These are phyloP conservation scores for Catostylus mosaicus DNA, from an alignment of 30 jellyfish, hydroid and myxozoan species.

Conservation along the genomic window DNA sequence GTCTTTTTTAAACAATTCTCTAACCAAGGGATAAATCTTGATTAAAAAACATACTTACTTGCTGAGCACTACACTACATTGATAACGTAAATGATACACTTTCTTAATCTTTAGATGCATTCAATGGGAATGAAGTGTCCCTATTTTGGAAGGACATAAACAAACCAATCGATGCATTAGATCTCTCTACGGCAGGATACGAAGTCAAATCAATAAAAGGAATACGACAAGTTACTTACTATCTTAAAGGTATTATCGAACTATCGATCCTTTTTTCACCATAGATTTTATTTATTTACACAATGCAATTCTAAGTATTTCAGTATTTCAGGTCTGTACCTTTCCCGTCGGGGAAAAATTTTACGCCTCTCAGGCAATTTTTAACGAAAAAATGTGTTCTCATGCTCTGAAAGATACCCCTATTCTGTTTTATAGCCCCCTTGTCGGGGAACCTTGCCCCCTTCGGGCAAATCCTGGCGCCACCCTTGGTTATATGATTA, in stretches of 20 bases:
- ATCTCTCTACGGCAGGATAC: constrained; percentile 39
- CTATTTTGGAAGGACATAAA: constrained; percentile 29
- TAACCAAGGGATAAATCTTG: neutral
- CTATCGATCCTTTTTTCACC: neutral
- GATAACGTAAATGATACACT: neutral
- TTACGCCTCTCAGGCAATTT: too few relatives aligned
- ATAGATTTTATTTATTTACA: too few relatives aligned
- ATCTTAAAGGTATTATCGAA: constrained; percentile 5
- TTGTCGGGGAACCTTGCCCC: too few relatives aligned
- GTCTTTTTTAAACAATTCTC: neutral
- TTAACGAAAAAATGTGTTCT: too few relatives aligned
- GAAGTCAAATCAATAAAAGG: constrained; percentile 49
- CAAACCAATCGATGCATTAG: constrained; percentile 10
- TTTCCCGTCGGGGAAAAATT: too few relatives aligned
- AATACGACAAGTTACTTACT: constrained; percentile 10
- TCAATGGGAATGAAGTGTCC: constrained; percentile 47
- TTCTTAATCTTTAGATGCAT: constrained; percentile 37
- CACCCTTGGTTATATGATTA: too few relatives aligned
- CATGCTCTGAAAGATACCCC: too few relatives aligned
- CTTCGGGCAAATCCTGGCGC: too few relatives aligned
- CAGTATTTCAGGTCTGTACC: too few relatives aligned
- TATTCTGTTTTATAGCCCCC: too few relatives aligned
- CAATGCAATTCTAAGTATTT: too few relatives aligned
- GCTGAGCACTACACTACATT: neutral
- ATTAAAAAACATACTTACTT: neutral